phyloP scores from a whole-genome alignment of 2,888 invertebrate genomes.

The Crepidodera aurea region DNA sequence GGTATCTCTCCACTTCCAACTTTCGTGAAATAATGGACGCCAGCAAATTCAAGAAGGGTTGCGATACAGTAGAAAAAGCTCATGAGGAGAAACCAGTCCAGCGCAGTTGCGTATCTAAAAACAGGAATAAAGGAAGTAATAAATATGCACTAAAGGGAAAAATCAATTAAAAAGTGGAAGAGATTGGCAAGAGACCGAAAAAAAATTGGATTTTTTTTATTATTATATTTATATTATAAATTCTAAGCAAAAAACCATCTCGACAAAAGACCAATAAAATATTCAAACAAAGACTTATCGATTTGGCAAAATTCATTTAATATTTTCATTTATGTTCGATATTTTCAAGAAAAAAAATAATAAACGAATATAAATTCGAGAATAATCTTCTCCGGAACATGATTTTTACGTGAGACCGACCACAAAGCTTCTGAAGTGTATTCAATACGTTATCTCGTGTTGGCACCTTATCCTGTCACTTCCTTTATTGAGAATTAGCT shows the following conservation, averaged over 20 bases:
- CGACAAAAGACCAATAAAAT: no score
- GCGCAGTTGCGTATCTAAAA: constrained; percentile 84
- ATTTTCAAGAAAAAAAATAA: no score
- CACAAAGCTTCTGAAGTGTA: not conserved
- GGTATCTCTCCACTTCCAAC: constrained; percentile 87
- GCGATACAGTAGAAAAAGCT: constrained; percentile 94
- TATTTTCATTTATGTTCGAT: no score
- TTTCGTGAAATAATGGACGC: constrained; percentile 95
- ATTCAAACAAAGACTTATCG: no score
- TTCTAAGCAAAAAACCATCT: no score
- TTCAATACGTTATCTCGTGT: constrained; percentile 18
- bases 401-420: constrained; percentile 10
- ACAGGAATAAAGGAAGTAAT: no score
- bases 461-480: constrained; percentile 7
- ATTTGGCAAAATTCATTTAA: no score
- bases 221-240: no score
- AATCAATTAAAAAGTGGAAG: no score
- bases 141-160: no score
- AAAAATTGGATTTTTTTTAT: no score
- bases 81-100: constrained; percentile 93
- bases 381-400: not conserved
- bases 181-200: no score
- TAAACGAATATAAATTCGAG: not conserved
- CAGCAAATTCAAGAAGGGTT: constrained; percentile 92
- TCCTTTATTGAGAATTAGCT: constrained; percentile 25